These are phyloP conservation scores for Verasper variegatus DNA, from an alignment of 2,113 vertebrate genomes.

Conservation along the genomic window DNA sequence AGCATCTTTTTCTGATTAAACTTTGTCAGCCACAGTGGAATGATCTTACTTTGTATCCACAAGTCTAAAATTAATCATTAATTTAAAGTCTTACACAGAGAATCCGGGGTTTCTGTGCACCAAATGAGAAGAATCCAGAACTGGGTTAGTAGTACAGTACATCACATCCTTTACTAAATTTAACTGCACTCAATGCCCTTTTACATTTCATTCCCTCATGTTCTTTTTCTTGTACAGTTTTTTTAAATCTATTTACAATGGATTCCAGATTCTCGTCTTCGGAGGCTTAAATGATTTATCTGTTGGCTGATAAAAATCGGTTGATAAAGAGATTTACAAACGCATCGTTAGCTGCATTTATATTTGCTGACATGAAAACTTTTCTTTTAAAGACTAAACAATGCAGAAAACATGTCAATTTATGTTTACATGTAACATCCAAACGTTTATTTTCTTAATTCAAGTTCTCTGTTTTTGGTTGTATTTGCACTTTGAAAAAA, in stretches of 20 bases:
- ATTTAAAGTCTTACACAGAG: constrained; percentile 10
- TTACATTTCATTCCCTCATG: neutral
- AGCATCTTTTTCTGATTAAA: neutral
- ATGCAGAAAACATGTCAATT: too few relatives aligned
- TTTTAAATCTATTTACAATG: too few relatives aligned
- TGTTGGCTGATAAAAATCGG: too few relatives aligned
- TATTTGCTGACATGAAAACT: neutral
- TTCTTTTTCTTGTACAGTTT: neutral
- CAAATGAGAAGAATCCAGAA: constrained; percentile 14
- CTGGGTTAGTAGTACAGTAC: constrained; percentile 17
- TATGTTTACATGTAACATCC: too few relatives aligned
- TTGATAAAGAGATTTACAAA: too few relatives aligned
- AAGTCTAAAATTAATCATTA: constrained; percentile 22
- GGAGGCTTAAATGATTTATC: too few relatives aligned
- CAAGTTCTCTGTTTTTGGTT: too few relatives aligned
- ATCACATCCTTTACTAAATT: constrained; percentile 14
- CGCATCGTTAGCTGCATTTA: neutral
- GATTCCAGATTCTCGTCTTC: too few relatives aligned
- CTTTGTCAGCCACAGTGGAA: neutral
- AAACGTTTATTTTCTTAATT: too few relatives aligned
- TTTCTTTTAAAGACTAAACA: neutral
- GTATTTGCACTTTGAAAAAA: too few relatives aligned
- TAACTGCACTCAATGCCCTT: constrained; percentile 11
- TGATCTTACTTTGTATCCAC: neutral
- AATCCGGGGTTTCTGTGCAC: constrained; percentile 1